phyloP scores from a whole-genome alignment of 2,113 vertebrate species.

The Rhizomys pruinosus region DNA sequence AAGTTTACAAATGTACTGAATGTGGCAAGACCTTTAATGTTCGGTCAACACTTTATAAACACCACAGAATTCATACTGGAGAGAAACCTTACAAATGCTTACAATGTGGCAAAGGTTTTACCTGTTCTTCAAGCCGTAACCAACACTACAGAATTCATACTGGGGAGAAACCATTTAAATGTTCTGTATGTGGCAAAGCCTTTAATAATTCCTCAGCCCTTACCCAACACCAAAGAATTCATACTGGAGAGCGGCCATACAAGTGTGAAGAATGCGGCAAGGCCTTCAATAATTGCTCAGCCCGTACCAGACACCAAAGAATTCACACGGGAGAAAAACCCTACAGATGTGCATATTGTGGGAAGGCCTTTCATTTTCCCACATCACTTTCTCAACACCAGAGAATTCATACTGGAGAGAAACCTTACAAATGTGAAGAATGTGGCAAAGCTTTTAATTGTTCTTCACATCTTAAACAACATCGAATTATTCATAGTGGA shows the following conservation, averaged over 20 bases:
- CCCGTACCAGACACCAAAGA: background rate
- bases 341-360: background rate
- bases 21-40: constrained; percentile 5
- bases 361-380: constrained; percentile 6
- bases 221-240: background rate
- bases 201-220: background rate
- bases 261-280: constrained; percentile 6
- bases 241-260: constrained; percentile 21
- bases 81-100: constrained; percentile 12
- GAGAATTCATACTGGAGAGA: constrained; percentile 23
- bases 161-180: constrained; percentile 7
- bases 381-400: background rate
- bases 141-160: constrained; percentile 27
- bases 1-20: background rate
- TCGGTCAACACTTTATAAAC: background rate
- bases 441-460: constrained; percentile 22
- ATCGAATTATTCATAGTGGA: background rate
- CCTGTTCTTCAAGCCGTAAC: background rate
- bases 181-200: background rate
- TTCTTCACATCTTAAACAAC: background rate
- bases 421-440: constrained; percentile 12
- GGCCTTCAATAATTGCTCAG: background rate
- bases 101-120: background rate
- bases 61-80: background rate
- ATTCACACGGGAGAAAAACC: constrained; percentile 10